These are phyloP conservation scores for Antheraea pernyi DNA, from an alignment of 1,140 invertebrate genomes.

Conservation along the genomic window DNA sequence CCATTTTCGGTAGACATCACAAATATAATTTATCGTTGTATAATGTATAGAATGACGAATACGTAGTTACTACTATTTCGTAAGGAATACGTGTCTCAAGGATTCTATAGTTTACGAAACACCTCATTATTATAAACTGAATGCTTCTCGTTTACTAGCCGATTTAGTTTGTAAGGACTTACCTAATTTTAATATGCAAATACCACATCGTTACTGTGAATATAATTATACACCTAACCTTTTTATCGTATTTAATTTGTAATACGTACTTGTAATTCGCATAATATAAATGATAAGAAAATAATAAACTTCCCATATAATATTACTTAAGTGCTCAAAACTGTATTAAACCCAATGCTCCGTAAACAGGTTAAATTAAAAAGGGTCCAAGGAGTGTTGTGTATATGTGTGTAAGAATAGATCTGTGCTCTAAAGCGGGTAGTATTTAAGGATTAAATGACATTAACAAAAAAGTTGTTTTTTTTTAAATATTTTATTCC, in stretches of 20 bases:
- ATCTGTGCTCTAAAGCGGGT: neutral
- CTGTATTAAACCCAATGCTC: neutral
- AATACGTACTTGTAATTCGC: too few species aligned
- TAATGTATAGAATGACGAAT: too few species aligned
- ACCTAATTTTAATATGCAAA: conserved; percentile 9
- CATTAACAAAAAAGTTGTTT: neutral
- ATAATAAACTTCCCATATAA: neutral
- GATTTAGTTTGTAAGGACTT: conserved; percentile 12
- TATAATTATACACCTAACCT: conserved; percentile 5
- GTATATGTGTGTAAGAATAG: too few species aligned
- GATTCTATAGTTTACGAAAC: too few species aligned
- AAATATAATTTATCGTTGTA: too few species aligned
- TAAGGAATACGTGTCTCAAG: too few species aligned
- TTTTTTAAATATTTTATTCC: neutral
- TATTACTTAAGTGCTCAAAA: neutral
- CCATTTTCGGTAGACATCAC: too few species aligned
- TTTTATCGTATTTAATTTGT: too few species aligned
- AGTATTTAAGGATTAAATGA: neutral
- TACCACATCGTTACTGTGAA: conserved; percentile 46
- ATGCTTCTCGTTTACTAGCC: neutral
- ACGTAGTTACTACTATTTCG: too few species aligned
- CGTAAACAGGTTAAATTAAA: neutral
- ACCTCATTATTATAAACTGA: too few species aligned
- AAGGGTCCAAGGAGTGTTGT: neutral
- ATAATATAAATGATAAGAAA: neutral